Evolutionary conservation across 2,888 invertebrate species (phyloP), one percentile per base, ranked within the genome.

Genomic region (Phlogophora meticulosa): DNA sequence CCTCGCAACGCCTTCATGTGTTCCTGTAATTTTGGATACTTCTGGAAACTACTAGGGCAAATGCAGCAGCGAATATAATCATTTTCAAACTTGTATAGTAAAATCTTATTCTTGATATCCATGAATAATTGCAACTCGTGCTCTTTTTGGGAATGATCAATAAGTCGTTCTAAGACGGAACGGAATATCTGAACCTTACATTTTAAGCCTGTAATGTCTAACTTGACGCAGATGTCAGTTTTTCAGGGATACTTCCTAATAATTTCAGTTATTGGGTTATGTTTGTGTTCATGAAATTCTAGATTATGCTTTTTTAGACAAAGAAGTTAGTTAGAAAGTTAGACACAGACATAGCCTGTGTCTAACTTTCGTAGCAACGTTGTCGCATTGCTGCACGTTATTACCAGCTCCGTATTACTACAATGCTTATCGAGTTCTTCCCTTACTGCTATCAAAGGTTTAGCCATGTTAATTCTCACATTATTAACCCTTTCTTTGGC

Each of bases 311-410:
- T 63, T 74, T 93, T 93, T 1, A 93, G 78, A 13, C 89, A 86
- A 0, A 81, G 80, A 0, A 92, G 87, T 20, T 88, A 82, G 7
- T 80, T 80, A 46, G 78, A 92, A 36, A 89, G 85, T 9, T 85
- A 93, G 15, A 88, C 87, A 72, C 93, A 93, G 3, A 84, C 76
- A 63, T 90, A 93, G 0, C 90, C 91, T 0, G 85, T 82, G 7
- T 89, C 88, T 0, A 85, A 84, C 13, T 86, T 81, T 49, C 88
- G 83, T 20, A 87, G 82, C n/a, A 93, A 90, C 0, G 93, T 92
- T 0, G 93, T 93, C 0, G 93, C 93, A 62, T 93, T 93, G 0
- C 93, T 89, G 60, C 83, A 85, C 7, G 81, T 74, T 5, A 93
- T 67, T 52, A 93, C 88, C 45, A 87, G 83, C 34, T 81, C 80